Evolutionary conservation across 2,113 vertebrate genomes (phyloP), one percentile per base, ranked within the genome.

Genomic region (Ptilorrhoa leucosticta): DNA sequence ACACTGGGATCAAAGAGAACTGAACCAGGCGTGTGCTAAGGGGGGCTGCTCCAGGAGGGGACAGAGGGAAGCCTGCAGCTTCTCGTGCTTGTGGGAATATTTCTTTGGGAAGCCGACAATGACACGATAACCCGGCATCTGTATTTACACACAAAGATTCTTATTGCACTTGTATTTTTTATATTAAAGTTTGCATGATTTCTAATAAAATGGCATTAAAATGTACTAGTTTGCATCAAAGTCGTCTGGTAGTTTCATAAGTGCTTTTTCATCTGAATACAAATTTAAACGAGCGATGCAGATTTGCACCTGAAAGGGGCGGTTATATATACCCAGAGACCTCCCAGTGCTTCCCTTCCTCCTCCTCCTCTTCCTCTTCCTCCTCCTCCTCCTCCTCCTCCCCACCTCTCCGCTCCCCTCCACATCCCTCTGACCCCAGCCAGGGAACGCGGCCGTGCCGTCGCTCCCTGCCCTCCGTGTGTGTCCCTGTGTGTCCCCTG

Each of bases 161-260:
- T 96, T 97, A 97, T 97, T 98, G 97, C 97, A 98, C 98, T 98
- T 98, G 97, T 98, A 97, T 97, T 98, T 98, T 98, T 97, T 98
- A 98, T 98, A 98, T 97, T 98, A 98, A 98, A 98, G 96, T 98
- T 98, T 98, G 98, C 98, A 98, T 98, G 98, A 83, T 98, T 98
- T 98, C 98, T 98, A 98, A 98, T 98, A 98, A 98, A 98, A 98
- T 96, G 93, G 96, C 95, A 97, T 98, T 98, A 97, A 98, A 98
- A 97, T 77, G 40, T 97, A 96, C 94, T 91, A 82, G 94, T 97
- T 95, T 91, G 97, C 97, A 97, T 97, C 97, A 65, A 95, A 96
- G 77, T 96, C 91, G 97, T 97, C 96, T 97, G 86, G 87, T 89
- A 83, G 92, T 97, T 89, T 93, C 85, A 15, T 80, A 73, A 93